Conservation (phyloP, 2,888 invertebrate genomes). For the Drosophila prostipennis region DNA sequence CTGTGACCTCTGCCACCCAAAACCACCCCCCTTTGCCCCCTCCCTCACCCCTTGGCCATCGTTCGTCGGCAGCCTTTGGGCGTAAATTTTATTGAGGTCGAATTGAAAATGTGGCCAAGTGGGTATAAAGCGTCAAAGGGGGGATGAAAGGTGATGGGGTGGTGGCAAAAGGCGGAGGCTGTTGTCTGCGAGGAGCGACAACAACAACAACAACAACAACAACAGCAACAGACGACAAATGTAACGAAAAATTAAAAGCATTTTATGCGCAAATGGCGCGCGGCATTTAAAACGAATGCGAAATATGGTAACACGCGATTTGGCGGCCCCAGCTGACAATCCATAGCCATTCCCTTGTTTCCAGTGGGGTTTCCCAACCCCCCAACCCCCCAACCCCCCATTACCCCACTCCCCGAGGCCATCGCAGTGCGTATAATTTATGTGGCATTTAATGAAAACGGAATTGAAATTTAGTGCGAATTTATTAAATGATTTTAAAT, state of each 20-base stretch:
- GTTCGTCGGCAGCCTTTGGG: slow-evolving; percentile 33
- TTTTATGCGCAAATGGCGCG: slow-evolving; percentile 74
- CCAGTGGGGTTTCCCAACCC: not conserved
- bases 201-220: slow-evolving; percentile 20
- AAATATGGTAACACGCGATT: slow-evolving; percentile 78
- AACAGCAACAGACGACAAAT: slow-evolving; percentile 55
- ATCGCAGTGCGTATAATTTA: slow-evolving; percentile 71
- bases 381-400: slow-evolving; percentile 1
- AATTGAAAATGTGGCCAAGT: slow-evolving; percentile 74
- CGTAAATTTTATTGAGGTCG: slow-evolving; percentile 75
- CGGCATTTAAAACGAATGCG: slow-evolving; percentile 74
- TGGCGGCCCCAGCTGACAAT: slow-evolving; percentile 42
- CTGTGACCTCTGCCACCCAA: slow-evolving; percentile 20
- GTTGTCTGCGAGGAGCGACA: slow-evolving; percentile 24
- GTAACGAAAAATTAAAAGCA: slow-evolving; percentile 77
- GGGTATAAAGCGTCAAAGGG: slow-evolving; percentile 17
- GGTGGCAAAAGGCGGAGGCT: slow-evolving; percentile 1
- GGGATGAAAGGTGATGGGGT: not conserved
- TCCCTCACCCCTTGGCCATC: not conserved
- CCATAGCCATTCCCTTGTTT: not conserved
- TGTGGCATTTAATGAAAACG: slow-evolving; percentile 80
- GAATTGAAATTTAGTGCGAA: slow-evolving; percentile 79
- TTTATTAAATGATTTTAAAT: slow-evolving; percentile 80
- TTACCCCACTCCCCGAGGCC: slow-evolving; percentile 14
- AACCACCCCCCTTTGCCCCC: slow-evolving; percentile 3